phyloP scores from a whole-genome alignment of 2,797 vertebrate genomes.

The Pyrocephalus nanus region DNA sequence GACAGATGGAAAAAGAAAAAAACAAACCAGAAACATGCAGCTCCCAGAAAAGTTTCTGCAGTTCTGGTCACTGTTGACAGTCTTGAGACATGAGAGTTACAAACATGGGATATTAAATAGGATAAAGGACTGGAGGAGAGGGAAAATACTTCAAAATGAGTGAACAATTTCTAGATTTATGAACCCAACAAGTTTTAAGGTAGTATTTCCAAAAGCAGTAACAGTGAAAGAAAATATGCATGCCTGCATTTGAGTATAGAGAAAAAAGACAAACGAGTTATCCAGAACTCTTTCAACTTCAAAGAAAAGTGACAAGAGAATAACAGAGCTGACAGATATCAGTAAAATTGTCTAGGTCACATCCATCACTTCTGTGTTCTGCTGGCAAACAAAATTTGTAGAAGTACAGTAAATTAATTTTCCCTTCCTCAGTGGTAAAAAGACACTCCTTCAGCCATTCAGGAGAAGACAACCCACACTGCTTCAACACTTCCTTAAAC shows the following conservation, averaged over 20 bases:
- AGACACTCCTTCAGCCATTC: background rate
- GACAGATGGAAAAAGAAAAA: background rate
- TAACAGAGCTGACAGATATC: background rate
- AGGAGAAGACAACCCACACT: background rate
- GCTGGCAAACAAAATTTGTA: background rate
- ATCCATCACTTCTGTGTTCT: background rate
- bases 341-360: background rate
- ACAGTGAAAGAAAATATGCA: background rate
- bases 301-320: background rate
- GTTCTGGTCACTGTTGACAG: background rate
- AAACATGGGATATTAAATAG: background rate
- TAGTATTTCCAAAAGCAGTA: background rate
- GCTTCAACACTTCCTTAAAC: background rate
- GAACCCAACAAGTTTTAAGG: background rate
- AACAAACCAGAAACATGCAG: background rate
- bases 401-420: background rate
- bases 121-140: background rate
- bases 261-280: background rate
- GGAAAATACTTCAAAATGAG: background rate
- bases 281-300: background rate
- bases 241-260: background rate
- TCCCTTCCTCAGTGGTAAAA: background rate
- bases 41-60: background rate
- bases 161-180: background rate
- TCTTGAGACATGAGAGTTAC: background rate